Conservation (phyloP, 2,888 invertebrate species). For the Drosophila helvetica region DNA sequence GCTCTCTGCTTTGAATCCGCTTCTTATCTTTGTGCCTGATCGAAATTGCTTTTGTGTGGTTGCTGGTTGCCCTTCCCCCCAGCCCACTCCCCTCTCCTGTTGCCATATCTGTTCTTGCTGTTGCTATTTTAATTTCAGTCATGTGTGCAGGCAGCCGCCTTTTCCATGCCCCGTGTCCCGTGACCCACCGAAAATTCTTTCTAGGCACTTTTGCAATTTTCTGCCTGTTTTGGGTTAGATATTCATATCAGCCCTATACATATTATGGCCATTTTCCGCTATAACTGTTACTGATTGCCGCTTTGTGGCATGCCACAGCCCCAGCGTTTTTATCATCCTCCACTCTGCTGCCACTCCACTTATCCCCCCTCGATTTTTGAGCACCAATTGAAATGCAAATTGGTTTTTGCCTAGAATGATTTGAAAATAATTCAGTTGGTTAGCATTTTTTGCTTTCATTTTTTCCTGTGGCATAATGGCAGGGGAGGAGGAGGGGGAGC, state of each 20-base stretch:
- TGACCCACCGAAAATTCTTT: slow-evolving; percentile 48
- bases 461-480: slow-evolving; percentile 15
- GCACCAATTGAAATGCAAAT: slow-evolving; percentile 76
- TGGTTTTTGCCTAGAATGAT: slow-evolving; percentile 69
- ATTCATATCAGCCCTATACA: slow-evolving; percentile 75
- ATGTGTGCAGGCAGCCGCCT: slow-evolving; percentile 74
- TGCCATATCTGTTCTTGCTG: slow-evolving; percentile 47
- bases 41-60: slow-evolving; percentile 81
- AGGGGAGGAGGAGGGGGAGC: background rate
- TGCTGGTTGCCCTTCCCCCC: slow-evolving; percentile 41
- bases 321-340: background rate
- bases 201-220: slow-evolving; percentile 71
- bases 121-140: slow-evolving; percentile 72
- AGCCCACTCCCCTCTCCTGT: slow-evolving; percentile 21
- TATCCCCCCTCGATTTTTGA: slow-evolving; percentile 40
- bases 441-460: slow-evolving; percentile 52
- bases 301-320: slow-evolving; percentile 58
- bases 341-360: slow-evolving; percentile 12
- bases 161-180: slow-evolving; percentile 29
- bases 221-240: slow-evolving; percentile 68
- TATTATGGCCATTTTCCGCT: slow-evolving; percentile 79
- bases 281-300: slow-evolving; percentile 80
- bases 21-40: slow-evolving; percentile 73
- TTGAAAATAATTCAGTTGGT: slow-evolving; percentile 73
- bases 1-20: slow-evolving; percentile 54